Evolutionary conservation across 64 coral and sea anemone genomes (phyloP), one percentile per base, ranked within the genome.

Genomic region (Pocillopora damicornis): DNA sequence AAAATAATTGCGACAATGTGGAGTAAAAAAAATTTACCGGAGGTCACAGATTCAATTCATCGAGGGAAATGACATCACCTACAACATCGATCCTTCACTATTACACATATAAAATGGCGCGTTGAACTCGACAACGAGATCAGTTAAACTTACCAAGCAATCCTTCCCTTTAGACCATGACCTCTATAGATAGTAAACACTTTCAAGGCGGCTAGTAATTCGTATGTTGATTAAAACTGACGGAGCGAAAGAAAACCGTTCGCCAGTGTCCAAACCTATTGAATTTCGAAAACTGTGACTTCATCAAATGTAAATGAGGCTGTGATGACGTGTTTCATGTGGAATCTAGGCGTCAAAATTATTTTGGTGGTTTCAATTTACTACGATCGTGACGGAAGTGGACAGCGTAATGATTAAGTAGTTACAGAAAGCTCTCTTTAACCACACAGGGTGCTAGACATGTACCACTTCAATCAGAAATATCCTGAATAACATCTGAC

Each of bases 211-310:
- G 36, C 18, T 58, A 79, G 86, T 74, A 79, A 86, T 78, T 77
- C 58, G 73, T 38, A 82, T 42, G 23, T 51, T 60, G 76, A 79
- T 79, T 79, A 60, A 56, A 79, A 71, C 67, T 67, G 63, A 42
- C 80, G 37, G 80, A 61, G 60, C 80, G 67, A 60, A 51, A 34
- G 57, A 76, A 77, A 36, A 66, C 2, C 17, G 72, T 64, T 36
- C 73, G 23, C 84, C 75, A 87, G 37, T 34, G 65, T 63, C 82
- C 64, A 78, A 91, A 91, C 90, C 90, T 91, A 91, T 91, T 91
- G 79, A 87, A 84, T 79, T 92, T 87, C 90, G 90, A 86, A 92
- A 80, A 92, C 82, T 92, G 90, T 92, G 90, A 92, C 90, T 92
- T 92, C 90, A 92, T 87, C 82, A 85, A 78, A 92, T 92, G 90